Evolutionary conservation across 2,797 vertebrate genomes (phyloP), one percentile per base, ranked within the genome.

Genomic region (Sebastes diaconus): DNA sequence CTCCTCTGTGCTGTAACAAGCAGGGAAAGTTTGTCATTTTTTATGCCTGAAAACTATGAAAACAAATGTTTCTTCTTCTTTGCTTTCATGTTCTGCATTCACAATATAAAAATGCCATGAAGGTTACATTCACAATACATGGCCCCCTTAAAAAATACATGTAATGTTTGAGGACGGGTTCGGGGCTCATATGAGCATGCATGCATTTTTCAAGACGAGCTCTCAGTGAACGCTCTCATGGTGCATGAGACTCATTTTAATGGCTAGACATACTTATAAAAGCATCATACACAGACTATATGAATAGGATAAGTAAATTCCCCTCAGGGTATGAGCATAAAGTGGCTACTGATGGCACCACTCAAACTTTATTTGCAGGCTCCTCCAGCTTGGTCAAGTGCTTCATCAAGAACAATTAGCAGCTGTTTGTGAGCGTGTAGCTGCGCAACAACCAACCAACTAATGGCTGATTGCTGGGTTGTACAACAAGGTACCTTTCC

Each of bases 331-430:
- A 16, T 24, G 11, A 75, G 64, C 30, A 59, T 25, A 39, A 75
- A 32, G 39, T 34, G 12, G 3, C 6, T 42, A 22, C 29, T 54
- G 5, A 67, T 24, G 29, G 81, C 20, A 60, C 50, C 61, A 71
- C 39, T 79, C 32, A 65, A 78, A 32, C 29, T 27, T 13, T 61
- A 10, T 70, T 67, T 75, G 61, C 55, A 79, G 34, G 18, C 73
- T 81, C 60, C 39, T 68, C 27, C 18, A 65, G 42, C 25, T 32
- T 59, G 22, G 24, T 18, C 6, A 52, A 88, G 77, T 22, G 66
- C 57, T 75, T 24, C 68, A 75, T 88, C 8, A 73, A 73, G 42
- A 75, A 75, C 42, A 88, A 68, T 87, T 75, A 87, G 50, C 20
- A 60, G 63, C 4, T 64, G 32, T 68, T 60, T 39, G 36, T 67